Evolutionary conservation across 2,113 vertebrate genomes (phyloP), one percentile per base, ranked within the genome.

Genomic region (Xiphias gladius): DNA sequence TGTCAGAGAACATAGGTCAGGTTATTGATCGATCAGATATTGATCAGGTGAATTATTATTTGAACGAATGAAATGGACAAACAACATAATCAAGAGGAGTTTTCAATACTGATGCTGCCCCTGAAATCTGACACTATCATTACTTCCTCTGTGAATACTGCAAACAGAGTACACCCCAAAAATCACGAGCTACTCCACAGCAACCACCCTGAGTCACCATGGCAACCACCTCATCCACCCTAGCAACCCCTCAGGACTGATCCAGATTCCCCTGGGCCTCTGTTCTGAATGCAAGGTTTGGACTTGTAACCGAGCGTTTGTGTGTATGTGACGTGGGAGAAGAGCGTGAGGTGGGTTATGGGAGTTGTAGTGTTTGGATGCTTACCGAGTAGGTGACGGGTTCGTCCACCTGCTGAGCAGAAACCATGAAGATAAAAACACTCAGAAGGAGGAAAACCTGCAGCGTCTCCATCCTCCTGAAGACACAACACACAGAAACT

Each of bases 321-420:
- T 52, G 19, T 52, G 48, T 52, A 19, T 52, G 17, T 22, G 19
- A 19, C 1, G 37, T 7, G 37, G n/a, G 32, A 35, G 32, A 35
- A 35, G 46, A 19, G 26, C 1, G 24, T 28, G 26, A 7, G 17
- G 46, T 50, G 46, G 5, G 46, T 17, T 13, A 1, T 17, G 4
- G 24, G 4, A 35, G 3, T 35, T 35, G 32, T 35, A 35, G 32
- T 35, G 32, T 35, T 35, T 35, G 57, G 2, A 4, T 32, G 1
- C 55, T 59, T n/a, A 73, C 70, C 0, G 39, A 32, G 39, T 61
- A 73, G 19, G 55, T 61, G 55, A 46, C 39, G 2, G 70, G 55
- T 59, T 59, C 26, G 0, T 73, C 55, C 24, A 55, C 35, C 68
- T 28, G 69, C 55, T 73, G 55, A 61, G 70, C 55, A 26, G 55